These are phyloP conservation scores for Scaeva pyrastri DNA, from an alignment of 2,888 invertebrate genomes.

Conservation along the genomic window DNA sequence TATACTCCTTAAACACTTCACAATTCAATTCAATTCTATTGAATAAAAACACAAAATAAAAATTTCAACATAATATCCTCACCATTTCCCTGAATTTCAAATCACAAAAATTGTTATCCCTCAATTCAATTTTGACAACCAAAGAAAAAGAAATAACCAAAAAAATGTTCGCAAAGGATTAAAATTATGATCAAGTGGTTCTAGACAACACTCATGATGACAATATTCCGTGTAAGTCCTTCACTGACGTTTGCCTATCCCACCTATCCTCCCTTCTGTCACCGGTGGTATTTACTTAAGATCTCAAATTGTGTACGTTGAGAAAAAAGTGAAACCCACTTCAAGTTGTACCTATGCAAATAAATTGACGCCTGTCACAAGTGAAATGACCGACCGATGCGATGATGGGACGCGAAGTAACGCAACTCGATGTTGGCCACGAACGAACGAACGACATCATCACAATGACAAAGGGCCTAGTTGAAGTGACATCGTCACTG, in stretches of 20 bases:
- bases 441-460: constrained; percentile 31
- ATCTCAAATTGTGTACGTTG: constrained; percentile 15
- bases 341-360: constrained; percentile 69
- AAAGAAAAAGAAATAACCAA: too few relatives aligned
- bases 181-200: constrained; percentile 64
- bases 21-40: too few relatives aligned
- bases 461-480: constrained; percentile 59
- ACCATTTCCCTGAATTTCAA: constrained; percentile 9
- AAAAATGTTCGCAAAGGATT: constrained; percentile 69
- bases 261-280: constrained; percentile 33
- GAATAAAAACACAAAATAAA: too few relatives aligned
- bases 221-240: constrained; percentile 73
- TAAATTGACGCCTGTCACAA: constrained; percentile 65
- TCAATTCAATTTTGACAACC: too few relatives aligned
- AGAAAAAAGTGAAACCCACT: constrained; percentile 53
- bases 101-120: not conserved
- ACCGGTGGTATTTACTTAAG: constrained; percentile 50
- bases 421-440: constrained; percentile 18
- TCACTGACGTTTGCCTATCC: constrained; percentile 11
- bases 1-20: too few relatives aligned
- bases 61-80: too few relatives aligned
- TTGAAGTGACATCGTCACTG: constrained; percentile 72
- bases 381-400: constrained; percentile 24
- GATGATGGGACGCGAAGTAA: not conserved
- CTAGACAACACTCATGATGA: constrained; percentile 69